Evolutionary conservation across 2,888 invertebrate genomes (phyloP), one percentile per base, ranked within the genome.

Genomic region (Lepidochrysops patricia): DNA sequence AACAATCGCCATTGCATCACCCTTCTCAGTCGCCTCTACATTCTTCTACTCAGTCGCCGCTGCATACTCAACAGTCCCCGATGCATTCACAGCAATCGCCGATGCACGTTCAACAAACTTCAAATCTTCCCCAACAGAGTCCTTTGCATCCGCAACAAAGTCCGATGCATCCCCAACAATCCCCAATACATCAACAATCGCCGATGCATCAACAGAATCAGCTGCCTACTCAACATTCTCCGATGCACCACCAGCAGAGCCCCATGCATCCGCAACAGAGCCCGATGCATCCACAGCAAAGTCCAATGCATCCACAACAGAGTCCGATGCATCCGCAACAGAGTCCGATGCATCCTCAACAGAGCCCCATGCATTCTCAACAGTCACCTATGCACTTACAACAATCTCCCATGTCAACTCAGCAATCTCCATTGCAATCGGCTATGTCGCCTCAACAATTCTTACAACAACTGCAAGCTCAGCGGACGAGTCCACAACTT

Each of bases 401-500:
- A 58, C 75, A 75, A 56, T 75, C 75, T 23, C 77, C 80, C 26
- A 76, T 80, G 78, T 82, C 82, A 58, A 73, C 74, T 15, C 84
- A 83, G 63, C 84, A 84, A 61, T 78, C 80, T 19, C 73, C 76
- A 13, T 72, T 76, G 73, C 76, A 75, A 52, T 68, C 73, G 26
- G 70, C 73, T 27, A 74, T 74, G 73, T 74, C 74, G 15, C 74
- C 75, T 19, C 77, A 77, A 62, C 75, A 76, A 61, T 76, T 75
- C 62, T 63, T 76, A 59, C 76, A 75, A 63, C 77, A 89, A 66
- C 67, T 87, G 61, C 89, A 88, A 69, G 82, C 84, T 25, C 88
- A 88, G 65, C 79, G 88, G 64, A 87, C 89, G 0, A 89, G 88
- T 64, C 89, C 89, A 23, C 89, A 89, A 66, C 64, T 89, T 61